Evolutionary conservation across 2,888 invertebrate species (phyloP).

Genomic region (Drosophila rellima): DNA sequence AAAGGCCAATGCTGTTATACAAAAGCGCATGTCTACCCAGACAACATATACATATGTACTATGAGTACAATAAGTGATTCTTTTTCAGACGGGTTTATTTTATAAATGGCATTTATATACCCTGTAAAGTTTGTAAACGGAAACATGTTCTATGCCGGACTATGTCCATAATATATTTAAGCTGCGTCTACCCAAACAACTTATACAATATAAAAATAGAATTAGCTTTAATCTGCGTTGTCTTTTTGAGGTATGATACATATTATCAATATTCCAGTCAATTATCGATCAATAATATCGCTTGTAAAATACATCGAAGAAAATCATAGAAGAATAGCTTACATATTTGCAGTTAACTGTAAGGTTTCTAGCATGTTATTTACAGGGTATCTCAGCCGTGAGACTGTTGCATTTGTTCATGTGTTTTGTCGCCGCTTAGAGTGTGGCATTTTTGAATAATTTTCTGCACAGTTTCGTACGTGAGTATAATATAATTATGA

Average conservation of each 20-base stretch:
- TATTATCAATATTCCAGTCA: neutral
- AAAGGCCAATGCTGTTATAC: conserved; percentile 55
- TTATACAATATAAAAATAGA: too few relatives aligned
- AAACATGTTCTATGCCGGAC: neutral
- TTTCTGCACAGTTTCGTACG: conserved; percentile 75
- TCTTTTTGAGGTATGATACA: neutral
- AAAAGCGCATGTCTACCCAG: conserved; percentile 56
- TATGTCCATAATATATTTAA: too few relatives aligned
- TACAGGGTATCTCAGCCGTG: conserved; percentile 35
- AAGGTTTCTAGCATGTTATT: neutral
- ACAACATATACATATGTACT: conserved; percentile 14
- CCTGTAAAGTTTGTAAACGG: conserved; percentile 9
- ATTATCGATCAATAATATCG: neutral
- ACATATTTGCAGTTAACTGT: neutral
- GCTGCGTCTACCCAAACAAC: too few relatives aligned
- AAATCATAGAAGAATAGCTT: neutral
- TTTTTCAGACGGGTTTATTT: conserved; percentile 36
- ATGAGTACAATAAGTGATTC: conserved; percentile 45
- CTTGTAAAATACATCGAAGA: neutral
- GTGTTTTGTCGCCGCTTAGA: conserved; percentile 43
- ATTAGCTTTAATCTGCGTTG: too few relatives aligned
- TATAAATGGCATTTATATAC: conserved; percentile 48
- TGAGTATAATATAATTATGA: conserved; percentile 80
- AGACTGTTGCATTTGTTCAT: conserved; percentile 14
- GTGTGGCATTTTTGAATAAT: conserved; percentile 36